These are phyloP conservation scores for Anthophora plumipes DNA, from an alignment of 2,888 invertebrate genomes.

Conservation along the genomic window DNA sequence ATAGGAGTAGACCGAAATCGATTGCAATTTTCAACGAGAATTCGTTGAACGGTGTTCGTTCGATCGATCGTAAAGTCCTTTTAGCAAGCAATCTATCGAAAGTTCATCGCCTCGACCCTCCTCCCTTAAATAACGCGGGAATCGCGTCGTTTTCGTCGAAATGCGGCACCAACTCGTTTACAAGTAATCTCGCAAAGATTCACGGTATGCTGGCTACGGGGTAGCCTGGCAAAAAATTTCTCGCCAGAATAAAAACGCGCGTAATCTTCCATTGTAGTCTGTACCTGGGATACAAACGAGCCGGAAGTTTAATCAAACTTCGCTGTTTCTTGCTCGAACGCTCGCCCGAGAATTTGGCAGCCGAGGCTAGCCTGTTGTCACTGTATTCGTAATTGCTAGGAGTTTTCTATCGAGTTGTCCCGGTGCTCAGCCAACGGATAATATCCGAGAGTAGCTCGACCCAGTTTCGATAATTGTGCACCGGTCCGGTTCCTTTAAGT, in stretches of 20 bases:
- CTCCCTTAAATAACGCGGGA: neutral
- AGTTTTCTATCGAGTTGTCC: conserved; percentile 52
- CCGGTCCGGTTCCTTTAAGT: conserved; percentile 48
- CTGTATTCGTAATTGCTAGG: conserved; percentile 52
- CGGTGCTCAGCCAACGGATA: conserved; percentile 42
- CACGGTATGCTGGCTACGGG: neutral
- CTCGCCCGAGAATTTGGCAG: conserved; percentile 49
- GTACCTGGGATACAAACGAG: conserved; percentile 3
- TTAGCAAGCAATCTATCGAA: neutral
- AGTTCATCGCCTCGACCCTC: neutral
- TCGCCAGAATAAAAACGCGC: conserved; percentile 6
- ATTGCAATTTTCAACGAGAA: conserved; percentile 3
- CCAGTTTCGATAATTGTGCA: conserved; percentile 64
- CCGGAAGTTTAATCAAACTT: conserved; percentile 60
- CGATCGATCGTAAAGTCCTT: neutral
- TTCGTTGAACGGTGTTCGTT: neutral
- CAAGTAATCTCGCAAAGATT: conserved; percentile 21
- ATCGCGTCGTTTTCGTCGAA: neutral
- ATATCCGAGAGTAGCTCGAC: conserved; percentile 62
- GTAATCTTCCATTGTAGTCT: neutral
- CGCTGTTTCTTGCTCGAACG: conserved; percentile 7
- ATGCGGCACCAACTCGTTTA: neutral
- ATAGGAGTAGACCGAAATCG: no score
- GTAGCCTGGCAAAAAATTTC: neutral
- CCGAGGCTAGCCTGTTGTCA: conserved; percentile 16